A percentile compares a stretch with the other conserved stretches of the same genome.
Evolutionary conservation across 2,113 vertebrate species (phyloP).

Genomic region (Myrmecophaga tridactyla): DNA sequence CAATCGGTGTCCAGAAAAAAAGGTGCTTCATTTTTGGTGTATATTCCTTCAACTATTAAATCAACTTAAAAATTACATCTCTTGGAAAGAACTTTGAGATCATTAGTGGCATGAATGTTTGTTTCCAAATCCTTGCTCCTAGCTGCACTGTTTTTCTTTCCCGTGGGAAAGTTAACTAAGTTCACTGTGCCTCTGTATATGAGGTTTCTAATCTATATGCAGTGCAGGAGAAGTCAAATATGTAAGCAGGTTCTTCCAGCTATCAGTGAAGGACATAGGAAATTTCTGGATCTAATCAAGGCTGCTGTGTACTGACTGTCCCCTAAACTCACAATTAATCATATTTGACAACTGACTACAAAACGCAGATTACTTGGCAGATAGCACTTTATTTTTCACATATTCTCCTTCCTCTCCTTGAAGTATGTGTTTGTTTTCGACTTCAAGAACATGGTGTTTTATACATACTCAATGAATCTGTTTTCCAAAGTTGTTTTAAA

Average conservation of each 20-base stretch:
- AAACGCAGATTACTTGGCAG: constrained; percentile 69
- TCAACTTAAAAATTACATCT: neutral
- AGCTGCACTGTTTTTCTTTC: neutral
- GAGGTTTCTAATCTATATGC: constrained; percentile 40
- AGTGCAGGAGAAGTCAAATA: constrained; percentile 7
- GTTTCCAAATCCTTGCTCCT: neutral
- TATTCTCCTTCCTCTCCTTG: constrained; percentile 64
- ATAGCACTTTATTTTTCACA: constrained; percentile 42
- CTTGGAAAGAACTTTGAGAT: constrained; percentile 19
- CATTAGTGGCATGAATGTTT: neutral
- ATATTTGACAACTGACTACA: constrained; percentile 70
- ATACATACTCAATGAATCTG: neutral
- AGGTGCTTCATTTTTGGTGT: neutral
- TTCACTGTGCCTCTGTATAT: neutral
- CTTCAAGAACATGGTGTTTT: constrained; percentile 20
- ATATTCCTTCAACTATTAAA: neutral
- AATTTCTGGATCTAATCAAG: constrained; percentile 52
- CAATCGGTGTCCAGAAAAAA: neutral
- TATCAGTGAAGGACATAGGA: constrained; percentile 52
- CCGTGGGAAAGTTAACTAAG: neutral
- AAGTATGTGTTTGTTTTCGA: constrained; percentile 36
- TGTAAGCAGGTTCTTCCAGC: neutral
- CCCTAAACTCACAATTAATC: constrained; percentile 68
- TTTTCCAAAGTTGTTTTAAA: constrained; percentile 30
- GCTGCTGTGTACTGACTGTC: constrained; percentile 49